These are phyloP conservation scores for Tachycineta bicolor DNA, from an alignment of 2,113 vertebrate genomes.

Conservation along the genomic window DNA sequence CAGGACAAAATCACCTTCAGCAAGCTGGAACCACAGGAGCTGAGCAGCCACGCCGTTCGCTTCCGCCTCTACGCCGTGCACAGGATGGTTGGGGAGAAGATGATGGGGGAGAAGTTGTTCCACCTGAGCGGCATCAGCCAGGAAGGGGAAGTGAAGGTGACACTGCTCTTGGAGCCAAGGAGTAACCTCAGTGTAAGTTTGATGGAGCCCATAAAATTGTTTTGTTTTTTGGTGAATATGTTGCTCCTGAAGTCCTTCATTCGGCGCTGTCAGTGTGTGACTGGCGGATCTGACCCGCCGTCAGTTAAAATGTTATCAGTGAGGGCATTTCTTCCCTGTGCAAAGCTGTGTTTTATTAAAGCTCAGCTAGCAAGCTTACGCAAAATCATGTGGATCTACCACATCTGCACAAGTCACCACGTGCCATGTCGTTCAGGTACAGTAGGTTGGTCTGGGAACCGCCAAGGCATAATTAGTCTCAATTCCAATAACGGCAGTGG, in stretches of 20 bases:
- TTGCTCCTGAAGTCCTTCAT: not conserved
- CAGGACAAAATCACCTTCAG: slow-evolving; percentile 88
- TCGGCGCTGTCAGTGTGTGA: not conserved
- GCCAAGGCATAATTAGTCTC: not conserved
- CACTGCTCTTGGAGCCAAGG: slow-evolving; percentile 87
- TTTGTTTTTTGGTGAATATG: not conserved
- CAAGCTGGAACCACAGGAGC: slow-evolving; percentile 81
- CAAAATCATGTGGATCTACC: not conserved
- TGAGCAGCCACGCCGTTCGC: slow-evolving; percentile 80
- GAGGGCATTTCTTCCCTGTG: not conserved
- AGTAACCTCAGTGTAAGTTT: slow-evolving; percentile 89
- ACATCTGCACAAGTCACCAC: not conserved
- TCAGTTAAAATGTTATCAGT: not conserved
- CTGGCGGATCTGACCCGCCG: not conserved
- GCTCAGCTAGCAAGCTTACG: not conserved
- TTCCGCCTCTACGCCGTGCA: slow-evolving; percentile 92
- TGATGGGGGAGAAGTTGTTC: slow-evolving; percentile 95
- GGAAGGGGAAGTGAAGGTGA: slow-evolving; percentile 76
- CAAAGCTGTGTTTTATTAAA: not conserved
- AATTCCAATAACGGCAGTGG: not conserved
- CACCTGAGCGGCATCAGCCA: slow-evolving; percentile 76
- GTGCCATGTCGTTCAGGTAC: not conserved
- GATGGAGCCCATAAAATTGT: not conserved
- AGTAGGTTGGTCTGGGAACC: not conserved
- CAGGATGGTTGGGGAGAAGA: slow-evolving; percentile 84